These are phyloP conservation scores for Phrynosoma platyrhinos DNA, from an alignment of 2,113 vertebrate species.

Conservation along the genomic window DNA sequence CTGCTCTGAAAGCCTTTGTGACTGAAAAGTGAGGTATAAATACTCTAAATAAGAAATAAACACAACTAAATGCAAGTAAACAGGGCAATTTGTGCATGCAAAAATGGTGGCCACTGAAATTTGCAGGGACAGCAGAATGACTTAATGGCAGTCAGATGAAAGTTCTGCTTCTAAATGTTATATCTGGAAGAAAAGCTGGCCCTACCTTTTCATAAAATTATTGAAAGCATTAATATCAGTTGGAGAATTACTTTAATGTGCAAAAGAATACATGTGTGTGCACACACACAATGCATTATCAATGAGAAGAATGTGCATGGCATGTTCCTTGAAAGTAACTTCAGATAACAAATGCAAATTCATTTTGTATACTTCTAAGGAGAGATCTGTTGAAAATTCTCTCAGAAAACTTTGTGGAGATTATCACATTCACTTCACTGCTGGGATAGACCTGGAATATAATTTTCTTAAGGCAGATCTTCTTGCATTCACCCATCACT, in stretches of 20 bases:
- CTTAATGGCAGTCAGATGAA: background rate
- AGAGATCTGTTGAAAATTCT: background rate
- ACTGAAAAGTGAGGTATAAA: too few species aligned
- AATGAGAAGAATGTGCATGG: background rate
- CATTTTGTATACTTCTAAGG: background rate
- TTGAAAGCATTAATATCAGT: conserved; percentile 19
- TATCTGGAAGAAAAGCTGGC: background rate
- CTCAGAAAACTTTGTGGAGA: background rate
- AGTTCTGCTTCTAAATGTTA: background rate
- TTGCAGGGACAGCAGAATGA: background rate
- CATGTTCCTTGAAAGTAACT: background rate
- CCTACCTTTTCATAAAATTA: conserved; percentile 24
- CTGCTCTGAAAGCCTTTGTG: background rate
- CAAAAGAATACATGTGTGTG: background rate
- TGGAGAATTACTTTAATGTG: background rate
- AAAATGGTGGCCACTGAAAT: background rate
- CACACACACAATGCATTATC: background rate
- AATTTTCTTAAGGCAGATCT: too few species aligned
- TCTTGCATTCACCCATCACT: too few species aligned
- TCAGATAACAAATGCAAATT: background rate
- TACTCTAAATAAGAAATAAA: background rate
- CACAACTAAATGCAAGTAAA: background rate
- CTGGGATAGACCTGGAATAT: too few species aligned
- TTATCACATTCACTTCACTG: too few species aligned
- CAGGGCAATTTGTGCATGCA: background rate